Evolutionary conservation across 2,113 vertebrate species (phyloP), one percentile per base, ranked within the genome.

Genomic region (Edolisoma coerulescens): DNA sequence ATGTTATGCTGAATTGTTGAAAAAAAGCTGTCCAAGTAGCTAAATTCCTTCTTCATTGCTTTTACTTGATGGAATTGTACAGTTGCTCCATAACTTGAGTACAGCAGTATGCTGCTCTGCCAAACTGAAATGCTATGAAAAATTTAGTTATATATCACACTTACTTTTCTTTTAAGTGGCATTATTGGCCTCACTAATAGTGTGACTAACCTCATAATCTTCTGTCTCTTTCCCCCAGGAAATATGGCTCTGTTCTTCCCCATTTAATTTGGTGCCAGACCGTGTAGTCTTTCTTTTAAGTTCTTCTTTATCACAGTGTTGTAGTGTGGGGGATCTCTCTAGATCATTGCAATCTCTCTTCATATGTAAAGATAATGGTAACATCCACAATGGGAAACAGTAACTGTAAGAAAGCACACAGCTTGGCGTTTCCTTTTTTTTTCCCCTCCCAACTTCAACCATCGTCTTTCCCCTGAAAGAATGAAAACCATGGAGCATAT

Each of bases 291-390:
- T 90, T 65, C 96, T 96, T 96, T 96, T 23, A 96, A 97, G 92
- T 92, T 92, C 79, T 59, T 94, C 90, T 95, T 94, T 92, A 95
- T 94, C 93, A 81, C 92, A 81, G 87, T 60, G 71, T 94, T 95
- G 56, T 95, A 88, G 73, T 89, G 75, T 95, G 85, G 76, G 90
- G 68, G 71, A 95, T 87, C 90, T 96, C 92, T 97, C 88, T 92
- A 90, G 96, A 90, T 96, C 84, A 94, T 96, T 96, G 96, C 92
- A 81, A 53, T 96, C 92, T 97, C 85, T 90, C 90, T 97, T 96
- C 87, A 90, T 96, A 97, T 95, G 95, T 94, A 96, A 96, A 96
- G 93, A 90, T 96, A 97, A 96, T 95, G 95, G 95, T 94, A 88
- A 77, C 82, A 21, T 96, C 95, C 87, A 94, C 95, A 96, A 94